Evolutionary conservation across 2,113 vertebrate species (phyloP).

Genomic region (Arothron firmamentum): DNA sequence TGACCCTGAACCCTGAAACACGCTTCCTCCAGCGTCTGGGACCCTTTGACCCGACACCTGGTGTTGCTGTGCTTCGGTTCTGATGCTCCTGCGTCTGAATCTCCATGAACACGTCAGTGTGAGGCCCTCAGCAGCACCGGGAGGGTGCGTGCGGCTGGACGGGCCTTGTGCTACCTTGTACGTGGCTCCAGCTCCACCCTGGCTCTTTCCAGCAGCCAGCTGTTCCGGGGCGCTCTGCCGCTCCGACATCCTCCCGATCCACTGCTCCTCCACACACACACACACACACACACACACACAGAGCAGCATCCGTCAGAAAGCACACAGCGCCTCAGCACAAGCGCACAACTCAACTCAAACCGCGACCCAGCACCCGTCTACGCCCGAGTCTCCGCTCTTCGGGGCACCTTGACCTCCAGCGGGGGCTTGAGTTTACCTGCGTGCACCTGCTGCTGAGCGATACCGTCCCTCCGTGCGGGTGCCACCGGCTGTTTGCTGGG

Average conservation of each 20-base stretch:
- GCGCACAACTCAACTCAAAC: constrained; percentile 3
- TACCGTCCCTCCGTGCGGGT: constrained; percentile 49
- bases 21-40: too few relatives aligned
- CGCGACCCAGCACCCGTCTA: too few relatives aligned
- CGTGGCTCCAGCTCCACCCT: constrained; percentile 74
- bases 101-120: too few relatives aligned
- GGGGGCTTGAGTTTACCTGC: constrained; percentile 51
- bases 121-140: too few relatives aligned
- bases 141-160: background rate
- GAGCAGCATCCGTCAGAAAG: constrained; percentile 15
- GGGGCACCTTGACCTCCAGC: constrained; percentile 1
- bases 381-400: too few relatives aligned
- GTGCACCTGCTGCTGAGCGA: constrained; percentile 54
- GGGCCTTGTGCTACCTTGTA: constrained; percentile 79
- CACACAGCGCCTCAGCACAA: background rate
- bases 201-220: constrained; percentile 81
- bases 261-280: constrained; percentile 59
- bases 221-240: constrained; percentile 82
- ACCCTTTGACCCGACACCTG: too few relatives aligned
- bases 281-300: too few relatives aligned
- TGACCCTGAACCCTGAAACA: background rate
- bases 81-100: too few relatives aligned
- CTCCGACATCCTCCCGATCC: constrained; percentile 79
- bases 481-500: constrained; percentile 61
- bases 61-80: too few relatives aligned